Conservation (phyloP, 2,113 vertebrate genomes). For the Ramphastos sulfuratus region DNA sequence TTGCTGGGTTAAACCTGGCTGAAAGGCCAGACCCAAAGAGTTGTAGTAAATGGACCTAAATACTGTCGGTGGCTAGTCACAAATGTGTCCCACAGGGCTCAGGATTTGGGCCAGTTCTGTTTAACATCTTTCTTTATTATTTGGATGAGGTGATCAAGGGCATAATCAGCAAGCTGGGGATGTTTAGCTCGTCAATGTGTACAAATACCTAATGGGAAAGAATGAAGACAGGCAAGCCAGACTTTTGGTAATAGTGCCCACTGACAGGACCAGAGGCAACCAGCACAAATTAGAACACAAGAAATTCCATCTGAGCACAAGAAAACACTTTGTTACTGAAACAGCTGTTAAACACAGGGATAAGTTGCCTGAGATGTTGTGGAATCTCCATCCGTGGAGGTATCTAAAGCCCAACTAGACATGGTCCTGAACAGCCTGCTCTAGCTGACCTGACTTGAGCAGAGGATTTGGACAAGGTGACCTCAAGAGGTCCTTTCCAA, state of each 20-base stretch:
- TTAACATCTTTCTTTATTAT: too few relatives aligned
- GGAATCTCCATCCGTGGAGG: not conserved
- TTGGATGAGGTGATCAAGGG: too few relatives aligned
- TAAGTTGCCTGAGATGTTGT: not conserved
- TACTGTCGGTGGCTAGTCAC: too few relatives aligned
- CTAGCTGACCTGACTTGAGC: not conserved
- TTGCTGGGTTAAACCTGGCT: too few relatives aligned
- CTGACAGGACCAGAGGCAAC: not conserved
- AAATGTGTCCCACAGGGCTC: too few relatives aligned
- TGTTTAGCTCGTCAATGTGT: not conserved
- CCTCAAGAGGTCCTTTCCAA: not conserved
- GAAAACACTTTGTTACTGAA: not conserved
- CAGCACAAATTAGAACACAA: not conserved
- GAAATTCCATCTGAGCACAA: not conserved
- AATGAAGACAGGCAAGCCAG: not conserved
- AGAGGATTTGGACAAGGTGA: not conserved
- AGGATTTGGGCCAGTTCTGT: too few relatives aligned
- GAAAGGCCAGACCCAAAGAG: too few relatives aligned
- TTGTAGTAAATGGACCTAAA: too few relatives aligned
- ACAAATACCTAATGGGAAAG: not conserved
- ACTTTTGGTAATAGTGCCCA: not conserved
- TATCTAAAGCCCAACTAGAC: not conserved
- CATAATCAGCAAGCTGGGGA: not conserved
- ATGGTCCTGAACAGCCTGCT: not conserved
- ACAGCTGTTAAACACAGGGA: not conserved